phyloP scores from a whole-genome alignment of 1,140 invertebrate species.

The Lasioglossum albipes region DNA sequence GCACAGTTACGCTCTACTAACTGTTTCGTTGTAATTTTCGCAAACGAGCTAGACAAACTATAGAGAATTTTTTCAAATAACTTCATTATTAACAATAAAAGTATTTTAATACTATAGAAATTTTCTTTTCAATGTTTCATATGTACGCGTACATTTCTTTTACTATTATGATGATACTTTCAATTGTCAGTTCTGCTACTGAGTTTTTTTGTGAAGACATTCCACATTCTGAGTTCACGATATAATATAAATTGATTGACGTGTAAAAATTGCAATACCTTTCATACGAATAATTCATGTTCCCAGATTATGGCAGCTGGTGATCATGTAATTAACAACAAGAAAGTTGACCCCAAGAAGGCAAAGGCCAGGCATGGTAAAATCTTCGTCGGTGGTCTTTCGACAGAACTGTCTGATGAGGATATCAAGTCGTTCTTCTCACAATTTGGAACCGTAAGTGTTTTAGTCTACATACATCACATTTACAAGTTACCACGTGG shows the following conservation, averaged over 20 bases:
- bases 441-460: constrained; percentile 92
- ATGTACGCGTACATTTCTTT: constrained; percentile 17
- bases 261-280: neutral
- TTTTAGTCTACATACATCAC: neutral
- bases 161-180: constrained; percentile 65
- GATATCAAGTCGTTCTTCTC: constrained; percentile 95
- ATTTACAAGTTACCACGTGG: neutral
- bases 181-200: constrained; percentile 78
- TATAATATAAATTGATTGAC: constrained; percentile 15
- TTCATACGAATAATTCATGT: constrained; percentile 10
- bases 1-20: too few species aligned
- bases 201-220: constrained; percentile 72
- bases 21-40: too few species aligned
- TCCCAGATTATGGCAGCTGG: constrained; percentile 86
- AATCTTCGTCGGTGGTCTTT: constrained; percentile 96
- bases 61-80: too few species aligned
- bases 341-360: constrained; percentile 97
- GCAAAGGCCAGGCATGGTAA: constrained; percentile 96
- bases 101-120: too few species aligned
- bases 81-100: neutral
- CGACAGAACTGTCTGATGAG: constrained; percentile 93
- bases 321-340: constrained; percentile 95
- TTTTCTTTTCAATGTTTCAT: too few species aligned
- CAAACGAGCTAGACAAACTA: too few species aligned
- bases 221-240: constrained; percentile 49